Evolutionary conservation across 2,888 invertebrate species (phyloP).

Genomic region (Dermolepida albohirtum): DNA sequence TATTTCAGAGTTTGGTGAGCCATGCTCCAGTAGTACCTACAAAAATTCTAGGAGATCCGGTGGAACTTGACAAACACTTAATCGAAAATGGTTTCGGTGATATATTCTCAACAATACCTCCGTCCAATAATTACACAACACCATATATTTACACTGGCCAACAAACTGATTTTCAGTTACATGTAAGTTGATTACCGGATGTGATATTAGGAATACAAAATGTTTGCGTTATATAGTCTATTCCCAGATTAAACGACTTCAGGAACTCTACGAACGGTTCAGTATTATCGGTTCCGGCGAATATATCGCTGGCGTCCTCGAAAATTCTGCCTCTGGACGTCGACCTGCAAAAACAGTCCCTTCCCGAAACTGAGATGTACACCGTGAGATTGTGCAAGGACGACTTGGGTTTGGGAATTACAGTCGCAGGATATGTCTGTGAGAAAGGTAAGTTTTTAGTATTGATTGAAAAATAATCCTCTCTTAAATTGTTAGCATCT

Average conservation of each 20-base stretch:
- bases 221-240: slow-evolving; percentile 34
- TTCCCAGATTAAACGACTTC: slow-evolving; percentile 43
- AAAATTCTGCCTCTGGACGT: slow-evolving; percentile 63
- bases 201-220: not conserved
- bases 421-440: slow-evolving; percentile 97
- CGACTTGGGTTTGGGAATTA: slow-evolving; percentile 92
- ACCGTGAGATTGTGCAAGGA: slow-evolving; percentile 92
- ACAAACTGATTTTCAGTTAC: slow-evolving; percentile 67
- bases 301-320: slow-evolving; percentile 51
- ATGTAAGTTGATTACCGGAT: slow-evolving; percentile 62
- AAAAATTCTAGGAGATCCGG: slow-evolving; percentile 84
- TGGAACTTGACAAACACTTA: slow-evolving; percentile 81
- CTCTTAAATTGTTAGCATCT: too few relatives aligned
- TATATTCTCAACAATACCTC: slow-evolving; percentile 52
- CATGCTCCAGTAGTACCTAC: slow-evolving; percentile 89
- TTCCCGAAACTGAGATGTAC: slow-evolving; percentile 91
- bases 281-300: slow-evolving; percentile 25
- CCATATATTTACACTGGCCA: slow-evolving; percentile 67
- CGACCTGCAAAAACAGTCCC: slow-evolving; percentile 72
- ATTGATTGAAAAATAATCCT: too few relatives aligned
- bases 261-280: slow-evolving; percentile 35
- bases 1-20: slow-evolving; percentile 64
- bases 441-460: slow-evolving; percentile 76
- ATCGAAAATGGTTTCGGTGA: slow-evolving; percentile 71
- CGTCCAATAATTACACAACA: slow-evolving; percentile 54